Evolutionary conservation across 2,888 invertebrate genomes (phyloP), one percentile per base, ranked within the genome.

Genomic region (Mesochorus sp.): DNA sequence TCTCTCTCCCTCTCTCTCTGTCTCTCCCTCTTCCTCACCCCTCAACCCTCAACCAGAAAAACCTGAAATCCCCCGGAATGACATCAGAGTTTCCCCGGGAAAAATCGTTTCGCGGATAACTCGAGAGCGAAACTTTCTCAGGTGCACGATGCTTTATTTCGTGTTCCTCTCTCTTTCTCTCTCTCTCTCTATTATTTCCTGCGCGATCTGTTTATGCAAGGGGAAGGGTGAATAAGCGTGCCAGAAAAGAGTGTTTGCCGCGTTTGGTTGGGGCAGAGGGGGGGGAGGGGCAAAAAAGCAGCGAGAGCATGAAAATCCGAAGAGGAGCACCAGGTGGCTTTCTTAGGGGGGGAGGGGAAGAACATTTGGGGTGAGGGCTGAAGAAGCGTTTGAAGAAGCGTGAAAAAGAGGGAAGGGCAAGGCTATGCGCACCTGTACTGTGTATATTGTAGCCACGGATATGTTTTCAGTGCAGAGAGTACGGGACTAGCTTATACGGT

Each of bases 261-360:
- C 10, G 51, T 6, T 14, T 10, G 34, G 24, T 31, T 31, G 42
- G 10, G 26, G n/a, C n/a, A n/a, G n/a, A n/a, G n/a, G n/a, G n/a
- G n/a, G n/a, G n/a, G n/a, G n/a, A n/a, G n/a, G n/a, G n/a, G n/a
- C 17, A 26, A 59, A 47, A 59, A 59, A 47, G 37, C 34, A 8
- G 51, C 24, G 55, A 31, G 19, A 51, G 19, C 55, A 37, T 14
- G 55, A 47, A 31, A 59, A 42, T 42, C 17, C 44, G 39, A 55
- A 53, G 44, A 70, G 64, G 70, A 24, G 64, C 78, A 78, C 78
- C 78, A 78, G 78, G 70, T 78, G 78, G 74, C 70, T 31, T 68
- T 37, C 34, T 17, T 59, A 64, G 53, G 42, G 47, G 34, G 17
- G 34, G 37, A 51, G 39, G 31, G 21, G 21, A n/a, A n/a, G n/a